A percentile compares a stretch with the other conserved stretches of the same genome.
Conservation (phyloP, 2,113 vertebrate genomes). For the Centropristis striata region DNA sequence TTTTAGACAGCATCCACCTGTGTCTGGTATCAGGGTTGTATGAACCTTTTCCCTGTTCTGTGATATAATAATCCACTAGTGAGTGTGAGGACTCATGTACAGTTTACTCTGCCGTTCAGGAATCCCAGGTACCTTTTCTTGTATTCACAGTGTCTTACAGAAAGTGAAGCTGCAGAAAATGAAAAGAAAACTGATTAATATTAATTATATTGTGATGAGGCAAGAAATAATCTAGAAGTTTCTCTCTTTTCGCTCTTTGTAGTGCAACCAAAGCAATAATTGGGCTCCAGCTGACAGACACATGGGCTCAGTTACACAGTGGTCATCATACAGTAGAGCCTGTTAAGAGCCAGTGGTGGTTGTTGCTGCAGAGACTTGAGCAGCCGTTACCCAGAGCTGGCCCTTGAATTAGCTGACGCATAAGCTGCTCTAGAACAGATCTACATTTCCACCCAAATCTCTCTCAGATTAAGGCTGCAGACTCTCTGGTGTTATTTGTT, state of each 20-base stretch:
- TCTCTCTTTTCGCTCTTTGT: background rate
- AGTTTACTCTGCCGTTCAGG: background rate
- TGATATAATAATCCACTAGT: background rate
- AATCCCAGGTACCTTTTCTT: background rate
- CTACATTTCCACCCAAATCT: slow-evolving; percentile 42
- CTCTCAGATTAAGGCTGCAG: slow-evolving; percentile 35
- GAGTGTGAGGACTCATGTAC: background rate
- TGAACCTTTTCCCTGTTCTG: background rate
- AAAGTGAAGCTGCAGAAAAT: background rate
- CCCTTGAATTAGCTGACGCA: slow-evolving; percentile 45
- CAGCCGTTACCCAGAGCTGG: slow-evolving; percentile 1
- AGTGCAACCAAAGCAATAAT: background rate
- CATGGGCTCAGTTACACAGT: slow-evolving; percentile 16
- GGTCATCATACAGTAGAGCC: slow-evolving; percentile 16
- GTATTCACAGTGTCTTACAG: background rate
- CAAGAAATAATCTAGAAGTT: too few species aligned
- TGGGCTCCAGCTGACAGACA: background rate
- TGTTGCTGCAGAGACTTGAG: slow-evolving; percentile 5
- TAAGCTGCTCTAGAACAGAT: slow-evolving; percentile 25
- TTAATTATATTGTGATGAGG: too few species aligned
- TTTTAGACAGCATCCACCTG: too few species aligned
- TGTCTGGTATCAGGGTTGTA: too few species aligned
- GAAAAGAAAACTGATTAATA: too few species aligned
- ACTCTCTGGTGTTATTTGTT: slow-evolving; percentile 12
- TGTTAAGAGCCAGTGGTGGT: slow-evolving; percentile 15